These are phyloP conservation scores for Nomada ferruginata DNA, from an alignment of 2,888 invertebrate species.

Conservation along the genomic window DNA sequence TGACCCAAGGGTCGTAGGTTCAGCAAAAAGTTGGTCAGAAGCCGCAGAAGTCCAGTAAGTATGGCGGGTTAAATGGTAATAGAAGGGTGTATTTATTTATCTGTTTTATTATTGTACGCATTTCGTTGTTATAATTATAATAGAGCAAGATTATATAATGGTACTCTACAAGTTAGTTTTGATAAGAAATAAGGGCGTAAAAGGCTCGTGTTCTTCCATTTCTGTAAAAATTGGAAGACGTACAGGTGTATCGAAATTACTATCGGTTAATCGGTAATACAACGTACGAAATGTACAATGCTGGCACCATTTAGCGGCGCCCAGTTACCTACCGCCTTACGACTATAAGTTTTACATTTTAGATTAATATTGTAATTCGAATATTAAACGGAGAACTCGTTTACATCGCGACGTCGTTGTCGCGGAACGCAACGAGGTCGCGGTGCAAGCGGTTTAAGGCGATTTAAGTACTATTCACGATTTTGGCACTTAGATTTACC, in stretches of 20 bases:
- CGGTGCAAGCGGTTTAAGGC: constrained; percentile 69
- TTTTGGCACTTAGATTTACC: constrained; percentile 83
- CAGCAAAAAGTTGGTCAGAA: no score
- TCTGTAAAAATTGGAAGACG: constrained; percentile 49
- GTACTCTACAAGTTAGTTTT: constrained; percentile 82
- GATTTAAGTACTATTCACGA: constrained; percentile 71
- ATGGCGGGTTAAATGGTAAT: no score
- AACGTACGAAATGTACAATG: constrained; percentile 81
- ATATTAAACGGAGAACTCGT: constrained; percentile 47
- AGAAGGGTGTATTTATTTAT: constrained; percentile 21
- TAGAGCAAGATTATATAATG: constrained; percentile 80
- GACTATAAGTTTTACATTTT: constrained; percentile 49
- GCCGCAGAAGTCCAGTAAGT: no score
- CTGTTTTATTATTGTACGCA: constrained; percentile 71
- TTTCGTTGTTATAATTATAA: constrained; percentile 77
- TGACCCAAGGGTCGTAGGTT: no score
- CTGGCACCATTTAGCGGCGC: constrained; percentile 60
- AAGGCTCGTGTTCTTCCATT: constrained; percentile 55
- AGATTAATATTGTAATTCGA: constrained; percentile 58
- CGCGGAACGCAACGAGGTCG: constrained; percentile 51
- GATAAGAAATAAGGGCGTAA: constrained; percentile 75
- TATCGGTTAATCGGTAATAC: constrained; percentile 71
- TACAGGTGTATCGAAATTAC: constrained; percentile 46
- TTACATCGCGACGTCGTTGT: constrained; percentile 38
- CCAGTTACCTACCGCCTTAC: constrained; percentile 59